These are phyloP conservation scores for Euglossa dilemma DNA, from an alignment of 1,140 invertebrate species.

Conservation along the genomic window DNA sequence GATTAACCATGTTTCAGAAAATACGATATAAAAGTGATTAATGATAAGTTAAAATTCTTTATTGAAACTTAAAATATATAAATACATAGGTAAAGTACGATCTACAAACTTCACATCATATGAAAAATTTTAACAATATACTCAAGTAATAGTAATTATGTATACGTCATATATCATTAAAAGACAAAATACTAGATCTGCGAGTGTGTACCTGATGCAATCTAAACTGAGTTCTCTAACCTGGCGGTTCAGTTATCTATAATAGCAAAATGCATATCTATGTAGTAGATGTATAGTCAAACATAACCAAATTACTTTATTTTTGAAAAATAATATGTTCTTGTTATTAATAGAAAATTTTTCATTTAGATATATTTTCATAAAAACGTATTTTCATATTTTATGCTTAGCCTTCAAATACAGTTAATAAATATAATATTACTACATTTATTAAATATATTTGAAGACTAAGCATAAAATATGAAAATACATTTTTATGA, in stretches of 20 bases:
- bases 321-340: too few species aligned
- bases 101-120: not conserved
- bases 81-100: not conserved
- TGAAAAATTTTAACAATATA: not conserved
- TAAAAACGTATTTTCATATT: too few species aligned
- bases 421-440: too few species aligned
- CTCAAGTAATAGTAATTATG: not conserved
- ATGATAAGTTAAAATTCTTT: not conserved
- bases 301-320: too few species aligned
- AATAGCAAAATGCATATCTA: not conserved
- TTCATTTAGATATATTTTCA: too few species aligned
- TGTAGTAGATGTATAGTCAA: too few species aligned
- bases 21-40: not conserved
- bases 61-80: not conserved
- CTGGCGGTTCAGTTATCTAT: not conserved
- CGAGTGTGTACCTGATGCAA: not conserved
- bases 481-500: too few species aligned
- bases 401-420: too few species aligned
- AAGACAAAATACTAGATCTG: not conserved
- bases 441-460: too few species aligned
- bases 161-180: not conserved
- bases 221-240: not conserved
- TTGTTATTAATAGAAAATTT: too few species aligned
- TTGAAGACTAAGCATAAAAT: too few species aligned
- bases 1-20: conserved; percentile 61